Evolutionary conservation across 2,113 vertebrate species (phyloP).

Genomic region (Ursus arctos): DNA sequence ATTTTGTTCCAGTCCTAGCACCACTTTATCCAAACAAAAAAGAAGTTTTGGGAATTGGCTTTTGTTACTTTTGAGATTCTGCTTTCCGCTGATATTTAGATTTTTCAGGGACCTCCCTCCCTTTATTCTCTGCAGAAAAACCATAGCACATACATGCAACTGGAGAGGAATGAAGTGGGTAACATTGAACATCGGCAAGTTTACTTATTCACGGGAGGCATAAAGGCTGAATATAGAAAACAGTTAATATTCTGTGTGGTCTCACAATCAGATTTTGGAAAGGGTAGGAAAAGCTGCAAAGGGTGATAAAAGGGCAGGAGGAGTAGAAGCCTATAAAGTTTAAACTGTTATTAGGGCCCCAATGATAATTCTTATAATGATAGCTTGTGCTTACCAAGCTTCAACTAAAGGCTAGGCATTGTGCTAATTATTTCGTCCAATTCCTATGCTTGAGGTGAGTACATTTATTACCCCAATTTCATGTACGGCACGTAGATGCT

Average conservation of each 20-base stretch:
- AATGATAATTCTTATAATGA: not conserved
- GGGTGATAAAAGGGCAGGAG: not conserved
- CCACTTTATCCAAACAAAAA: not conserved
- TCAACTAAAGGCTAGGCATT: not conserved
- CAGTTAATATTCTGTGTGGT: not conserved
- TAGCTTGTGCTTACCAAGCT: not conserved
- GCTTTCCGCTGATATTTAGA: not conserved
- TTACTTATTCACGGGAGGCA: not conserved
- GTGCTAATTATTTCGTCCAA: not conserved
- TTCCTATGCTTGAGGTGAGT: not conserved
- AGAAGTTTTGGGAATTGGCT: not conserved
- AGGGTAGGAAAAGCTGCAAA: not conserved
- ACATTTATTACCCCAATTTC: not conserved
- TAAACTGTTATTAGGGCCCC: not conserved
- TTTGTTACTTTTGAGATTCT: constrained; percentile 16
- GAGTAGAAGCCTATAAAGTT: not conserved
- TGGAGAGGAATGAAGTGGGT: not conserved
- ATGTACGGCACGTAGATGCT: not conserved
- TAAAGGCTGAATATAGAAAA: not conserved
- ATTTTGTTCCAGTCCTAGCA: not conserved
- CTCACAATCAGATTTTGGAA: not conserved
- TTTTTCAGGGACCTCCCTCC: not conserved
- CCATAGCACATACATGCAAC: not conserved
- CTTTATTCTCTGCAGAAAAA: not conserved
- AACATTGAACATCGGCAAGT: not conserved